Percentiles rank a stretch among this genome's conserved stretches.
These are phyloP conservation scores for Enteromius mattozi DNA, from an alignment of 2,797 vertebrate species.

Conservation along the genomic window DNA sequence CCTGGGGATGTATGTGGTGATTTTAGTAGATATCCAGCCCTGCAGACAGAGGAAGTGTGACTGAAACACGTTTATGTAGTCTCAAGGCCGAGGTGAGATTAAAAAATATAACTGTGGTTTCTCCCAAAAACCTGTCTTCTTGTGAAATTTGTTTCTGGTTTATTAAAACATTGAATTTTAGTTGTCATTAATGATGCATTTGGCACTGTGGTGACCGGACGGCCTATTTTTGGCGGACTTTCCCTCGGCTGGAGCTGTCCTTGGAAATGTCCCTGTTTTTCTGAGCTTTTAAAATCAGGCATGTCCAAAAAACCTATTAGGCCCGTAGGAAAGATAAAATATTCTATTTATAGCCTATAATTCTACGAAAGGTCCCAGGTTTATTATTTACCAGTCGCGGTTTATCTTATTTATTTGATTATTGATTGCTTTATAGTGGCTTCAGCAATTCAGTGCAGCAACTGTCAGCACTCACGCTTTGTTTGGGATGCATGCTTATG, in stretches of 20 bases:
- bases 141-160: neutral
- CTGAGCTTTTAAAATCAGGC: neutral
- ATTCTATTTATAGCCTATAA: neutral
- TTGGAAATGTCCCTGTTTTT: slow-evolving; percentile 5
- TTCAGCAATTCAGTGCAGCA: neutral
- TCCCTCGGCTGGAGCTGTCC: neutral
- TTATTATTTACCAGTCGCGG: neutral
- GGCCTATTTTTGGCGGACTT: slow-evolving; percentile 2
- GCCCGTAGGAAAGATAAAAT: neutral
- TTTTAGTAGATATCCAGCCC: slow-evolving; percentile 65
- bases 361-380: neutral
- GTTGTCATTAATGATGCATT: neutral
- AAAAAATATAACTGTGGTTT: neutral
- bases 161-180: neutral
- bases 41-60: slow-evolving; percentile 57
- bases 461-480: neutral
- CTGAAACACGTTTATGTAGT: slow-evolving; percentile 50
- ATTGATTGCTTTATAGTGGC: slow-evolving; percentile 9
- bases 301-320: neutral
- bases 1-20: slow-evolving; percentile 41
- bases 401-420: slow-evolving; percentile 20
- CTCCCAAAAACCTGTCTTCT: neutral
- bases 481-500: neutral
- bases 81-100: neutral
- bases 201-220: neutral